Evolutionary conservation across 2,888 invertebrate species (phyloP).

Genomic region (Dolichopus griseipennis): DNA sequence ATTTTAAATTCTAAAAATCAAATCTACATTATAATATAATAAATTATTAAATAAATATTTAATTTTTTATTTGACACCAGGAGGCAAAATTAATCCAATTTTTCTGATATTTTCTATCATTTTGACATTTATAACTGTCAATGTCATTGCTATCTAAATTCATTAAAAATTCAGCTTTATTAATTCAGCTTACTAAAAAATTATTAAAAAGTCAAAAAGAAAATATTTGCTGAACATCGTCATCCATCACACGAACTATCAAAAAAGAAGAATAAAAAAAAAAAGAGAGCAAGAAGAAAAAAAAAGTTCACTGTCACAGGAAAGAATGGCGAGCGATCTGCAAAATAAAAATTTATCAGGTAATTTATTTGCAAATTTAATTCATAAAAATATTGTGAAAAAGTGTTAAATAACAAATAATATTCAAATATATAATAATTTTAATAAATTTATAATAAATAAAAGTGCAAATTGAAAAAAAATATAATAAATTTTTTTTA

Average conservation of each 20-base stretch:
- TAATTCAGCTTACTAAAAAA: not conserved
- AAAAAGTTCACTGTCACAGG: conserved; percentile 5
- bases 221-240: not conserved
- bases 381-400: not conserved
- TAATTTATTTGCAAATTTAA: not conserved
- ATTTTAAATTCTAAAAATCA: no score
- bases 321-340: conserved; percentile 6
- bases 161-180: not conserved
- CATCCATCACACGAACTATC: not conserved
- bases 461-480: not conserved
- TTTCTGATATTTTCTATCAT: no score
- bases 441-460: not conserved
- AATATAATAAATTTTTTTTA: not conserved
- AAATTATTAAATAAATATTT: no score
- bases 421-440: no score
- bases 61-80: not conserved
- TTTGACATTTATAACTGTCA: not conserved
- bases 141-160: not conserved
- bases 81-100: not conserved
- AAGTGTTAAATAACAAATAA: not conserved
- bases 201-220: not conserved
- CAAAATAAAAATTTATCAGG: conserved; percentile 6
- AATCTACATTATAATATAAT: no score
- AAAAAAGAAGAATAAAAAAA: not conserved
- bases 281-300: not conserved